Evolutionary conservation across 2,797 vertebrate genomes (phyloP).

Genomic region (Cossypha heuglini): DNA sequence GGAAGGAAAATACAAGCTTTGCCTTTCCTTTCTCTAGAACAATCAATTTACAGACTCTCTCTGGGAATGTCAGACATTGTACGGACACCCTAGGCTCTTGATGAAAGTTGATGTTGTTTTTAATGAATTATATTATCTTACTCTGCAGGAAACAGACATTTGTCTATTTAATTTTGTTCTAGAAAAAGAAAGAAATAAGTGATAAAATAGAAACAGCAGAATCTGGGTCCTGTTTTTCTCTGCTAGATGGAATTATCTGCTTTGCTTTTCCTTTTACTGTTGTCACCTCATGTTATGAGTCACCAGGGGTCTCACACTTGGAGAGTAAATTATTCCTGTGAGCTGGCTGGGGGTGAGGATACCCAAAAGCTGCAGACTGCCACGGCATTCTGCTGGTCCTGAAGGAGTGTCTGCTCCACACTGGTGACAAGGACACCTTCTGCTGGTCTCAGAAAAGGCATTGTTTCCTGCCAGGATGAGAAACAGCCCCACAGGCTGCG

Average conservation of each 20-base stretch:
- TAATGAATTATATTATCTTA: not conserved
- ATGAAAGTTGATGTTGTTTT: not conserved
- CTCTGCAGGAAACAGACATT: not conserved
- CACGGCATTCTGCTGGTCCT: not conserved
- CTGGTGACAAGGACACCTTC: not conserved
- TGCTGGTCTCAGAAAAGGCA: not conserved
- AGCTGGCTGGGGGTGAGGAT: not conserved
- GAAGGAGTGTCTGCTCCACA: not conserved
- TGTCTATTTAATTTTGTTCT: not conserved
- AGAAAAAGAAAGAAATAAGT: not conserved
- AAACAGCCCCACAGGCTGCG: not conserved
- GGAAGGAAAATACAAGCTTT: not conserved
- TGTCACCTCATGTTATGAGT: not conserved
- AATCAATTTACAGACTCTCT: not conserved
- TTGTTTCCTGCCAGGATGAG: not conserved
- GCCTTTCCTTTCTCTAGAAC: not conserved
- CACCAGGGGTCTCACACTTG: not conserved
- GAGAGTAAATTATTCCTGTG: not conserved
- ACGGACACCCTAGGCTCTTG: not conserved
- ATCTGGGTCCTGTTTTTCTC: not conserved
- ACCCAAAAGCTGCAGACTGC: not conserved
- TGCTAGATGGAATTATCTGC: not conserved
- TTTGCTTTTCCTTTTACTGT: not conserved
- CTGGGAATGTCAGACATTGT: not conserved
- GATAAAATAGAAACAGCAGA: not conserved